Evolutionary conservation across 2,888 invertebrate species (phyloP).

Genomic region (Abrostola tripartita): DNA sequence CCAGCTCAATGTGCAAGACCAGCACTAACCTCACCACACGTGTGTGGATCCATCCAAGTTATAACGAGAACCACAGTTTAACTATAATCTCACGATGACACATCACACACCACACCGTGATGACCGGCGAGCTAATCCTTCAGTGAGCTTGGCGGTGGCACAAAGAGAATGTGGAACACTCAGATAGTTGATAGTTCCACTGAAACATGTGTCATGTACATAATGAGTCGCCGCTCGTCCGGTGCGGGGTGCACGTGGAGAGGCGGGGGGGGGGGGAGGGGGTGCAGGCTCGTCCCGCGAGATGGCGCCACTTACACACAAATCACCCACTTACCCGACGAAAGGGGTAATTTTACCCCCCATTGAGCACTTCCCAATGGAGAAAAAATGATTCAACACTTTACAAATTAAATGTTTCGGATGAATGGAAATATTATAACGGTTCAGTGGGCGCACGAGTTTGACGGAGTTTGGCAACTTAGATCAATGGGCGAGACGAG

Average conservation of each 20-base stretch:
- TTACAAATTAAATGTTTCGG: constrained; percentile 51
- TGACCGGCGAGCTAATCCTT: no score
- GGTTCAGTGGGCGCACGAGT: constrained; percentile 20
- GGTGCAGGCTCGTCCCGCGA: background rate
- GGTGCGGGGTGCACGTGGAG: no score
- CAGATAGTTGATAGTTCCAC: background rate
- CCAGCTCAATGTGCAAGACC: no score
- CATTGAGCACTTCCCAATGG: constrained; percentile 54
- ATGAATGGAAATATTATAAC: constrained; percentile 24
- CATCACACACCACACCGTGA: no score
- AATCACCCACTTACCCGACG: constrained; percentile 48
- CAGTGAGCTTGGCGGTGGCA: background rate
- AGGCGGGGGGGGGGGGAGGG: no score
- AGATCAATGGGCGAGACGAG: constrained; percentile 32
- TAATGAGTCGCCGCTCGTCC: background rate
- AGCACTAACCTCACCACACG: no score
- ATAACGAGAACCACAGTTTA: no score
- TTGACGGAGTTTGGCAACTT: constrained; percentile 5
- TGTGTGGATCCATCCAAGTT: no score
- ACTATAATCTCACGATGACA: no score
- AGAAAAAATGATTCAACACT: constrained; percentile 59
- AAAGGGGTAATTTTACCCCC: constrained; percentile 59
- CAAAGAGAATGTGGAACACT: background rate
- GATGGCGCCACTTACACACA: constrained; percentile 34
- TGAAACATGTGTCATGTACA: constrained; percentile 19